phyloP scores from a whole-genome alignment of 1,140 invertebrate species.

The Cherax destructor region DNA sequence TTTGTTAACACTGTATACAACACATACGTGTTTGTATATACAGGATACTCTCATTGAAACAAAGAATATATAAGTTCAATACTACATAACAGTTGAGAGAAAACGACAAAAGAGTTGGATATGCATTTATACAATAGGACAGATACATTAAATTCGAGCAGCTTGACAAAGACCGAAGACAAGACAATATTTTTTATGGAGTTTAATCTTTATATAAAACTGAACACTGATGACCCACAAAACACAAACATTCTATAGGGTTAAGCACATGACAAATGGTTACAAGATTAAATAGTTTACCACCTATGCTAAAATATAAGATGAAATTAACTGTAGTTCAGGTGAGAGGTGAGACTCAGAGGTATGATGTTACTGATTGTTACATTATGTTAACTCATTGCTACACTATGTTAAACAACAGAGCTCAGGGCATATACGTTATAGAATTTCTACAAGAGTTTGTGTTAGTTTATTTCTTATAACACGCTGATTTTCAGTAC shows the following conservation, averaged over 20 bases:
- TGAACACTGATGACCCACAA: slow-evolving; percentile 2
- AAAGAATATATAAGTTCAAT: too few relatives aligned
- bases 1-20: too few relatives aligned
- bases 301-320: background rate
- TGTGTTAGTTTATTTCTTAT: background rate
- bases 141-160: background rate
- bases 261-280: background rate
- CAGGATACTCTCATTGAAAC: too few relatives aligned
- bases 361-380: too few relatives aligned
- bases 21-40: too few relatives aligned
- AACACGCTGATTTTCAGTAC: slow-evolving; percentile 23
- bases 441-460: background rate
- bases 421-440: background rate
- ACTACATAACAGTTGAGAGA: too few relatives aligned
- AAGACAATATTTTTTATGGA: background rate
- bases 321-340: background rate
- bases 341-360: slow-evolving; percentile 1
- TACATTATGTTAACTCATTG: background rate
- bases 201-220: background rate
- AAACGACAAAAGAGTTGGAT: too few relatives aligned
- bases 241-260: background rate
- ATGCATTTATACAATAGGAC: background rate
- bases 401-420: background rate
- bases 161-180: background rate
- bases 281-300: background rate